Evolutionary conservation across 2,113 vertebrate species (phyloP).

Genomic region (Cyprinodon brontotheroides): DNA sequence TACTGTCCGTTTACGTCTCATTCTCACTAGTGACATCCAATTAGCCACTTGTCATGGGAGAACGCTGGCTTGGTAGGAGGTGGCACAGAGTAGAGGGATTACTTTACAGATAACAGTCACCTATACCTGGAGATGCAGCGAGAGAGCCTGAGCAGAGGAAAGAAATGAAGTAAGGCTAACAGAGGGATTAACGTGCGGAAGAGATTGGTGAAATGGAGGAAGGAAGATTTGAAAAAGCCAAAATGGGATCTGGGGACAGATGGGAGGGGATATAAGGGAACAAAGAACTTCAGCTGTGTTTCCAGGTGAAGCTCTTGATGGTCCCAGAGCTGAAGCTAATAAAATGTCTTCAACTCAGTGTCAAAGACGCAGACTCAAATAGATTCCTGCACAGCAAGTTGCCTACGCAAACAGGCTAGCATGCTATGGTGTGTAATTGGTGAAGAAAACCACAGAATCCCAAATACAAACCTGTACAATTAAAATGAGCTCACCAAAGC

Average conservation of each 20-base stretch:
- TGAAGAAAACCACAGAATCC: slow-evolving; percentile 27
- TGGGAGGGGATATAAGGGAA: slow-evolving; percentile 40
- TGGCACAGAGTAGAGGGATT: slow-evolving; percentile 25
- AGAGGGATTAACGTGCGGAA: slow-evolving; percentile 51
- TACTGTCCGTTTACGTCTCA: slow-evolving; percentile 49
- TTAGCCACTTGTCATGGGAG: slow-evolving; percentile 66
- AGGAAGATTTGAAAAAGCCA: slow-evolving; percentile 33
- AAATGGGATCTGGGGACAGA: slow-evolving; percentile 44
- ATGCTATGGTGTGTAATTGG: slow-evolving; percentile 4
- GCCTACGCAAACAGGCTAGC: slow-evolving; percentile 15
- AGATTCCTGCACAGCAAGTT: slow-evolving; percentile 32
- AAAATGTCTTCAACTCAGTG: slow-evolving; percentile 56
- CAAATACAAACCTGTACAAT: slow-evolving; percentile 8
- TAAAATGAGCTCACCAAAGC: slow-evolving; percentile 34
- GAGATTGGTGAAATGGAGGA: slow-evolving; percentile 7
- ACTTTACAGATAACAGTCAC: slow-evolving; percentile 50
- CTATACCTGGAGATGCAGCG: slow-evolving; percentile 33
- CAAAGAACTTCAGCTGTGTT: slow-evolving; percentile 47
- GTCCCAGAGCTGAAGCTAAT: slow-evolving; percentile 51
- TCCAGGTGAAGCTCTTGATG: slow-evolving; percentile 44
- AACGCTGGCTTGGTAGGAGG: slow-evolving; percentile 27
- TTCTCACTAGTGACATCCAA: slow-evolving; percentile 57
- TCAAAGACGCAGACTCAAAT: slow-evolving; percentile 52
- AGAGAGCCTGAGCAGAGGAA: slow-evolving; percentile 24
- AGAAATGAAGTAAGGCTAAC: slow-evolving; percentile 42